Evolutionary conservation across 2,797 vertebrate species (phyloP), one percentile per base, ranked within the genome.

Genomic region (Microcaecilia unicolor): DNA sequence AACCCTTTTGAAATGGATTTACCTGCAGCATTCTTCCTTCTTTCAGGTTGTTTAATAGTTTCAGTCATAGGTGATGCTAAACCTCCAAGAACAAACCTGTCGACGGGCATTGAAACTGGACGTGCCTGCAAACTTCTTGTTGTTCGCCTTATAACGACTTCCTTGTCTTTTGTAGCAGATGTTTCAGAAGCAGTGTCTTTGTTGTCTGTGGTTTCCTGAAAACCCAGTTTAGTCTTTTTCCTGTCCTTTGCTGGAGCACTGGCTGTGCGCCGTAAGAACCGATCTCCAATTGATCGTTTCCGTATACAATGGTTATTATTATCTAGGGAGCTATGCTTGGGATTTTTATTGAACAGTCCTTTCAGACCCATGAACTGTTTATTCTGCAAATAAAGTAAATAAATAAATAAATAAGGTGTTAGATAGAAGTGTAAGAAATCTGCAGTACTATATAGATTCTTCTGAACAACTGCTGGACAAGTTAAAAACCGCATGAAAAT

Each of bases 241-340:
- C 92, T 83, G 22, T 89, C 94, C 47, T 99, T 98, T 34, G 94
- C 90, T 0, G 94, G 96, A 4, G 93, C 96, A 2, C 96, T 99
- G 50, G 90, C 93, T 1, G 94, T 96, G 37, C 96, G 92, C 1
- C 94, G 84, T 37, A 99, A 83, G 38, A 98, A 76, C 27, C 91
- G 86, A 10, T 96, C 91, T 7, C 92, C 91, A 7, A 95, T 72
- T 0, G 93, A 97, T 35, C 90, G 83, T 31, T 97, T 99, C 14
- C 87, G 78, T 22, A 79, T 54, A 2, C 78, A 74, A 17, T 67
- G 55, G 28, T 72, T 64, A 1, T 57, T 56, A 42, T 65, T 76
- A 47, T 98, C 93, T 10, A 87, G 78, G 1, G 79, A 72, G 19
- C 52, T 59, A 10, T 66, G 64, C 66, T 92, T 92, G 29, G 91